Conservation (phyloP, 1,140 invertebrate genomes). For the Drosophila littoralis region DNA sequence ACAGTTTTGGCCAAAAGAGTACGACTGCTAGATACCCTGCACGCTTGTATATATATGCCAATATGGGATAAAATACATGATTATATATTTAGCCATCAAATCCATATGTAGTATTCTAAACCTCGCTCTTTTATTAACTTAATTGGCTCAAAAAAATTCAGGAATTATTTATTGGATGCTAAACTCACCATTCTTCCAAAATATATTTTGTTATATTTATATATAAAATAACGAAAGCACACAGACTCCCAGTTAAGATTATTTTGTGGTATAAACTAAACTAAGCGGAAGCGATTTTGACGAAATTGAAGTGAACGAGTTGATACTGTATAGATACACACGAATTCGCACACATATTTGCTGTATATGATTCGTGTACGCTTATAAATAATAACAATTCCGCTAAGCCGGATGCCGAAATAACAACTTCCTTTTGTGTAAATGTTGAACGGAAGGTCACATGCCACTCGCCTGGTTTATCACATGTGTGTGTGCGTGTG, state of each 20-base stretch:
- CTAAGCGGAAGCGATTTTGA: slow-evolving; percentile 22
- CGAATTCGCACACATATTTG: not conserved
- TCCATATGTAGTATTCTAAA: no score
- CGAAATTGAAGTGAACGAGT: slow-evolving; percentile 16
- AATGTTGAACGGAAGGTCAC: slow-evolving; percentile 74
- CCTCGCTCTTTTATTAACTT: no score
- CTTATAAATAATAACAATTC: slow-evolving; percentile 79
- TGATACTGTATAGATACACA: slow-evolving; percentile 2
- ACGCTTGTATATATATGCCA: no score
- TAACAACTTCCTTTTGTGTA: slow-evolving; percentile 80
- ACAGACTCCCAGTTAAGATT: not conserved
- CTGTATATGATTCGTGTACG: slow-evolving; percentile 26
- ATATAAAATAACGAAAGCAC: no score
- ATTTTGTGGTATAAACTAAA: slow-evolving; percentile 1
- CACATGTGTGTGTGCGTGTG: slow-evolving; percentile 42
- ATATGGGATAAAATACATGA: no score
- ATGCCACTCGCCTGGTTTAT: slow-evolving; percentile 55
- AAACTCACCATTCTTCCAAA: no score
- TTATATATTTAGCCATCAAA: no score
- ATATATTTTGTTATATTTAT: no score
- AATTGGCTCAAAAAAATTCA: no score
- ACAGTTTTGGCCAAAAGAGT: not conserved
- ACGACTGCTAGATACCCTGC: not conserved
- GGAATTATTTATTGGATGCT: no score
- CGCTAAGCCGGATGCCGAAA: slow-evolving; percentile 75